Conservation (phyloP, 2,888 invertebrate species). For the Cecidostiba fungosa region DNA sequence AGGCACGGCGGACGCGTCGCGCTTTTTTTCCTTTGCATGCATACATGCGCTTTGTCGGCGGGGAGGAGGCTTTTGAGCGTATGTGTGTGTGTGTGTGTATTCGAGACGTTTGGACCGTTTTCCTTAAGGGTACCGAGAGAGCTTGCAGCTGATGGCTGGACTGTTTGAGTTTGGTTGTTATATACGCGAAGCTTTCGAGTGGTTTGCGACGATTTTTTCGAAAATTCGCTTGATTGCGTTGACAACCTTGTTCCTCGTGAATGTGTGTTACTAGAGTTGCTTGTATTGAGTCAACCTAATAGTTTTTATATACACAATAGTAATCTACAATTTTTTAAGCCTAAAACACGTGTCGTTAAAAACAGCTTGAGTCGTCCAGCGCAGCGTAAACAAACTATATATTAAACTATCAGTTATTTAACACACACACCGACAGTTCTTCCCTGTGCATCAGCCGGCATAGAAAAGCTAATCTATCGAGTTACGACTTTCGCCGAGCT, state of each 20-base stretch:
- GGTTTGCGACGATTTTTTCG: not conserved
- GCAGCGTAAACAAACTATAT: no score
- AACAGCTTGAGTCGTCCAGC: no score
- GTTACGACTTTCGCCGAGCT: constrained; percentile 3
- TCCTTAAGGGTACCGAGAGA: not conserved
- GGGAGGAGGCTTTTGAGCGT: not conserved
- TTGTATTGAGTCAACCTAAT: no score
- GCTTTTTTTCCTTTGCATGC: not conserved
- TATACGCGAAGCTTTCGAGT: not conserved
- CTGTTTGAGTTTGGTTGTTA: not conserved
- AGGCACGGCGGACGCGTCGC: not conserved
- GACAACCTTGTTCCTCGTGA: no score
- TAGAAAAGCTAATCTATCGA: constrained; percentile 7
- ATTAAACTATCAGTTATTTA: not conserved
- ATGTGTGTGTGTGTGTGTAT: not conserved
- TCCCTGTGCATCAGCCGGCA: not conserved
- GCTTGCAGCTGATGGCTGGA: not conserved
- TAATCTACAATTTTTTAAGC: no score
- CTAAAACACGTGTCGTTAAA: no score
- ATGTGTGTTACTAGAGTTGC: no score
- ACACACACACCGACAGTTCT: not conserved
- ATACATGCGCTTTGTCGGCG: not conserved
- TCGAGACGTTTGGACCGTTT: constrained; percentile 25
- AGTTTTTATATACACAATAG: no score
- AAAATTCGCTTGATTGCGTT: not conserved